Evolutionary conservation across 2,888 invertebrate genomes (phyloP), one percentile per base, ranked within the genome.

Genomic region (Eremobia ochroleuca): DNA sequence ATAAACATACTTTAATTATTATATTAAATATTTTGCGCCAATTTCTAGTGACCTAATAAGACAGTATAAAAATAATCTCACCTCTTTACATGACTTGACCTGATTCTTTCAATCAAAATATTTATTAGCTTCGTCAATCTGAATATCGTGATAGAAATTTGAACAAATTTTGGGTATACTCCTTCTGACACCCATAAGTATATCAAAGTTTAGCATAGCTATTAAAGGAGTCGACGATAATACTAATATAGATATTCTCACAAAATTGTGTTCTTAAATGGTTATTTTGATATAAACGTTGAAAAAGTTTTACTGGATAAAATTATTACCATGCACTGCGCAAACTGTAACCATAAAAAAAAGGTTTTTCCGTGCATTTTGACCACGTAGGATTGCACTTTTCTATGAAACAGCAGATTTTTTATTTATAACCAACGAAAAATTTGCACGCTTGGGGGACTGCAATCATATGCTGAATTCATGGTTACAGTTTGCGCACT

Each of bases 51-150:
- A 83, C 82, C 84, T 67, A 83, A 37, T 62, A 79, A n/a, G 52
- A 55, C 52, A 25, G 11, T n/a, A 55, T 55, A n/a, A 55, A 55
- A 55, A 69, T 31, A 64, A 59, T 40, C 37, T 61, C 46, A 34
- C 78, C 15, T 76, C 4, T 81, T 66, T 31, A 76, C 28, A 31
- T 58, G 64, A 72, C n/a, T 46, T 66, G 73, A 34, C 83, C 83
- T 82, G 31, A 79, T 70, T 82, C 69, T 62, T 79, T 82, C 83
- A 79, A 82, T 81, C 59, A 73, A 28, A 61, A 66, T 43, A 34
- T 71, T 67, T 49, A 66, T 58, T 66, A 43, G 46, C 49, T 31
- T 18, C 58, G 75, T 52, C 64, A 81, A 75, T 65, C 49, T 68
- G 21, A 68, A 65, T 25, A 40, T 74, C n/a, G 34, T 34, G 18